phyloP scores from a whole-genome alignment of 2,797 vertebrate species.

The Rhyacichthys aspro region DNA sequence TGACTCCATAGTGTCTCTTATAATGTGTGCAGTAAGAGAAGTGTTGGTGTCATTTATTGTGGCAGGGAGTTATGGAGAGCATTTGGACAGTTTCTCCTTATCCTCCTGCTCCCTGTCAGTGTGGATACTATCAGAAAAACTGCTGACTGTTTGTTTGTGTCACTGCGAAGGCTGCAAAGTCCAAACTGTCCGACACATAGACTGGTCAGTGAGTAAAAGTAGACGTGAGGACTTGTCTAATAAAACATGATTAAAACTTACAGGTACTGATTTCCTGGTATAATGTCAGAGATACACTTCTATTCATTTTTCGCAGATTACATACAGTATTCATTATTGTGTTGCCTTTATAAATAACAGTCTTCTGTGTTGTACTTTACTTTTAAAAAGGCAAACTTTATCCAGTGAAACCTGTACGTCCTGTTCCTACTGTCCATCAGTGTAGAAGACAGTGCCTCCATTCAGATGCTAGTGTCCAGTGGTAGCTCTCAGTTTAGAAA shows the following conservation, averaged over 20 bases:
- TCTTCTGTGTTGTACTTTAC: too few relatives aligned
- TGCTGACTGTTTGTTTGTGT: conserved; percentile 14
- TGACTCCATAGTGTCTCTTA: background rate
- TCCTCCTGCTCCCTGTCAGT: conserved; percentile 19
- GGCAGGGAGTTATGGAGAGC: background rate
- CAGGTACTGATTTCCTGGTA: too few relatives aligned
- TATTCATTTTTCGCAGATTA: too few relatives aligned
- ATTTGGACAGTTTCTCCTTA: conserved; percentile 4
- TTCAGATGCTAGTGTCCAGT: conserved; percentile 48
- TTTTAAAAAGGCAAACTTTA: too few relatives aligned
- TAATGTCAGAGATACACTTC: too few relatives aligned
- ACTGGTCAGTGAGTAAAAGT: background rate
- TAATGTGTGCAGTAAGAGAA: conserved; percentile 1
- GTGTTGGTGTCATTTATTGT: conserved; percentile 6
- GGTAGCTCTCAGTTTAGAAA: conserved; percentile 64
- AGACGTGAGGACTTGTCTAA: too few relatives aligned
- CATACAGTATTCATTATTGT: too few relatives aligned
- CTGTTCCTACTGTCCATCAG: conserved; percentile 68
- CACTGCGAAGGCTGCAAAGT: background rate
- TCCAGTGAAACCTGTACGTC: conserved; percentile 16
- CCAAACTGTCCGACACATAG: background rate
- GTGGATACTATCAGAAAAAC: conserved; percentile 21
- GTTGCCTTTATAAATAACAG: too few relatives aligned
- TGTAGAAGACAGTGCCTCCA: conserved; percentile 47
- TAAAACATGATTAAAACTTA: too few relatives aligned